Evolutionary conservation across 2,888 invertebrate genomes (phyloP), one percentile per base, ranked within the genome.

Genomic region (Drosophila meridionalis): DNA sequence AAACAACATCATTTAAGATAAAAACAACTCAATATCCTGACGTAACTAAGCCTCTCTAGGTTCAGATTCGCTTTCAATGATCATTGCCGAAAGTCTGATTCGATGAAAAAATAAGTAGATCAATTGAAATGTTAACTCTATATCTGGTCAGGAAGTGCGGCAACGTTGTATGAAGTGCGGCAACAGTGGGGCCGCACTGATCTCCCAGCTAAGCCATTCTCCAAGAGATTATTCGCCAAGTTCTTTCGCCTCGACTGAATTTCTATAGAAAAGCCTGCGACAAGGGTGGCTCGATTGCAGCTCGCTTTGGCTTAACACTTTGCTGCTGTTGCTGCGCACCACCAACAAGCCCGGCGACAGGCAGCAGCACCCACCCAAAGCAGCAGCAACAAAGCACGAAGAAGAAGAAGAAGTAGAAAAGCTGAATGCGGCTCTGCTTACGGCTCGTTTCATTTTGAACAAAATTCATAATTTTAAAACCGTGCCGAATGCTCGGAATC

Each of bases 401-500:
- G 28, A 40, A 55, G 30, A 42, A 56, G 28, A 42, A 55, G n/a
- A 30, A 42, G 30, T 30, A 32, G n/a, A 56, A 38, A 56, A 56
- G 38, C 40, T 64, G 56, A 53, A 43, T 67, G 52, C 47, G 45
- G 43, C 65, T 57, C 65, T 57, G 64, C 78, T 73, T 77, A 65
- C 71, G 80, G 73, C 76, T 80, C 83, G 88, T 76, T 83, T 84
- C 76, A 79, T 89, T 86, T 80, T 69, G 66, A 82, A 73, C 83
- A 79, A 66, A 66, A 69, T 86, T 89, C 80, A 88, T 89, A 89
- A 90, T 87, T 87, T 89, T 73, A 82, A 87, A 87, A 90, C 76
- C 76, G 73, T 87, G 71, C 68, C 82, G 80, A 81, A 62, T 76
- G 84, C 78, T 69, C 57, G 12, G 71, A 64, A 65, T 40, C 50